Percentiles rank a stretch among this genome's conserved stretches.
Evolutionary conservation across 2,113 vertebrate species (phyloP).

Genomic region (Chrysochloris asiatica): DNA sequence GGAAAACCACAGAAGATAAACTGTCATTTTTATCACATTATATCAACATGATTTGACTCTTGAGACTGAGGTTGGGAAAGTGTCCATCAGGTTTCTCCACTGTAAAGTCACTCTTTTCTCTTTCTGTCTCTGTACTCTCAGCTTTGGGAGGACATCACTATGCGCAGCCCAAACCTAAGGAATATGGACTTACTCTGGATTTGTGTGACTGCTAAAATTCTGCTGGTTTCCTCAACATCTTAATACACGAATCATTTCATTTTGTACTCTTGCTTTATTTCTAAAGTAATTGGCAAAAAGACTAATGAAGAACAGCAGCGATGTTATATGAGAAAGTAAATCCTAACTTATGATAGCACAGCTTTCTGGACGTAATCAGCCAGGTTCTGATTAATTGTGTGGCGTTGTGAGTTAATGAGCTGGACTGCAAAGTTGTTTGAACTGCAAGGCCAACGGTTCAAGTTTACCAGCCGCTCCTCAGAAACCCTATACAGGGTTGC

Average conservation of each 20-base stretch:
- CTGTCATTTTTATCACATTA: neutral
- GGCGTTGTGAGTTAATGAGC: no score
- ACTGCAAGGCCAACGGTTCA: no score
- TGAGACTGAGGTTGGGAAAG: neutral
- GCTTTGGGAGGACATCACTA: neutral
- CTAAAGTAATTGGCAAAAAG: slow-evolving; percentile 10
- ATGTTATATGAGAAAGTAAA: neutral
- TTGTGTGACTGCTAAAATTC: slow-evolving; percentile 41
- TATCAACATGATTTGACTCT: neutral
- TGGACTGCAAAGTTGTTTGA: no score
- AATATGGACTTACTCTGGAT: slow-evolving; percentile 42
- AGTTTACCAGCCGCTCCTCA: no score
- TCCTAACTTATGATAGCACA: neutral
- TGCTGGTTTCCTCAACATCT: slow-evolving; percentile 22
- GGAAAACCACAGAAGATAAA: neutral
- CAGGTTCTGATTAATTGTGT: neutral
- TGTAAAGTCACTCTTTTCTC: neutral
- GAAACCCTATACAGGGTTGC: no score
- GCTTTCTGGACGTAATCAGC: neutral
- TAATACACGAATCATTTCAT: neutral
- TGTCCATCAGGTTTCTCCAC: neutral
- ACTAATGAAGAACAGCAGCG: neutral
- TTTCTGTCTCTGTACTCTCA: neutral
- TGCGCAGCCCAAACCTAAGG: neutral
- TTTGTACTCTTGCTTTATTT: slow-evolving; percentile 45